Evolutionary conservation across 2,888 invertebrate species (phyloP), one percentile per base, ranked within the genome.

Genomic region (Hypolimnas misippus): DNA sequence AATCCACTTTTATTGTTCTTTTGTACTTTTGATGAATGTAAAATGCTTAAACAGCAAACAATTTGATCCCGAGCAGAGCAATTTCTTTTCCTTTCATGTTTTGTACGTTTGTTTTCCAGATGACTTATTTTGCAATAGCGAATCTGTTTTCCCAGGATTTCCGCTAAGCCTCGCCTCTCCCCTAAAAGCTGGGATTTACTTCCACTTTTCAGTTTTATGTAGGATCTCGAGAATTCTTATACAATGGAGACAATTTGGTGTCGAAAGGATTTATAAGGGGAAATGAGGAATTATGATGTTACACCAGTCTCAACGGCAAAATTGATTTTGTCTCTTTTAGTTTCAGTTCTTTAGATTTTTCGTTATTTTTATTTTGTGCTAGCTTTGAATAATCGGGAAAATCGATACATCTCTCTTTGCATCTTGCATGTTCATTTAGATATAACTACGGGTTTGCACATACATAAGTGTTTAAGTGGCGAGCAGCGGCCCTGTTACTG

Each of bases 121-220:
- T 63, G 69, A 63, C 66, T 69, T 65, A 67, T 64, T 72, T 69
- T 63, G 67, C 67, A 71, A 69, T 71, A 70, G 70, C 63, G 66
- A 72, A 72, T 73, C 71, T 68, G 73, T 73, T 75, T 72, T 70
- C 57, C 68, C 60, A 50, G 73, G 76, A 75, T 76, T 72, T 69
- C 60, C 67, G 62, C 64, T 74, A 72, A 77, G 74, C 75, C 56
- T 67, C 69, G 73, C 73, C 71, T 75, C 71, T 69, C 55, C 66
- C 63, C 66, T 70, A 65, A 73, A 74, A 72, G 67, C 66, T 73
- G 66, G 77, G 76, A 79, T 81, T 82, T 82, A 78, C 82, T 78
- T 81, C 74, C 77, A 79, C 80, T 83, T 83, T 81, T 76, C 81
- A 81, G 77, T 76, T 75, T 74, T 71, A 72, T 73, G 74, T 75